phyloP scores from a whole-genome alignment of 1,140 invertebrate species.

The Dinoponera quadriceps region DNA sequence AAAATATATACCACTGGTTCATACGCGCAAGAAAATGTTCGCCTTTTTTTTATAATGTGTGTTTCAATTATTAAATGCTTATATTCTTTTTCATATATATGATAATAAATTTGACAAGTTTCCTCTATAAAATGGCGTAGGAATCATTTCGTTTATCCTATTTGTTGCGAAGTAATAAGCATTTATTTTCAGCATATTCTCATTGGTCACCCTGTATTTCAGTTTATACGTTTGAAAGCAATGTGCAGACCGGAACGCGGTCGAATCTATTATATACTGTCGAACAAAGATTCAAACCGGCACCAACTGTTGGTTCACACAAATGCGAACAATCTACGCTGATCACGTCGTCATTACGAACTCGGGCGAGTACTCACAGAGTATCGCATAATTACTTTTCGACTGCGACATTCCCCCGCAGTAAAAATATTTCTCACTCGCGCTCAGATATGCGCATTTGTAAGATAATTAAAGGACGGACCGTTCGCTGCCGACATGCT shows the following conservation, averaged over 20 bases:
- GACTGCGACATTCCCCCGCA: neutral
- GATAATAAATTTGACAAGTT: too few species aligned
- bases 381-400: conserved; percentile 7
- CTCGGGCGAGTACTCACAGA: neutral
- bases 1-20: too few species aligned
- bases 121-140: too few species aligned
- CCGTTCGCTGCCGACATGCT: neutral
- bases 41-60: too few species aligned
- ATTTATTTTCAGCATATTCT: too few species aligned
- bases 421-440: conserved; percentile 10
- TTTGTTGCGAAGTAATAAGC: too few species aligned
- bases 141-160: too few species aligned
- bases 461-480: neutral
- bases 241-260: conserved; percentile 7
- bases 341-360: conserved; percentile 8
- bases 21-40: too few species aligned
- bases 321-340: neutral
- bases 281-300: neutral
- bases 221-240: conserved; percentile 20
- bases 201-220: too few species aligned
- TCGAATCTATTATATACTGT: conserved; percentile 13
- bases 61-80: too few species aligned
- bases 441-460: neutral
- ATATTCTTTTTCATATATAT: too few species aligned
- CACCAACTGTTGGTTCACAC: neutral